Evolutionary conservation across 2,888 invertebrate species (phyloP), one percentile per base, ranked within the genome.

Genomic region (Cryptus viduatorius): DNA sequence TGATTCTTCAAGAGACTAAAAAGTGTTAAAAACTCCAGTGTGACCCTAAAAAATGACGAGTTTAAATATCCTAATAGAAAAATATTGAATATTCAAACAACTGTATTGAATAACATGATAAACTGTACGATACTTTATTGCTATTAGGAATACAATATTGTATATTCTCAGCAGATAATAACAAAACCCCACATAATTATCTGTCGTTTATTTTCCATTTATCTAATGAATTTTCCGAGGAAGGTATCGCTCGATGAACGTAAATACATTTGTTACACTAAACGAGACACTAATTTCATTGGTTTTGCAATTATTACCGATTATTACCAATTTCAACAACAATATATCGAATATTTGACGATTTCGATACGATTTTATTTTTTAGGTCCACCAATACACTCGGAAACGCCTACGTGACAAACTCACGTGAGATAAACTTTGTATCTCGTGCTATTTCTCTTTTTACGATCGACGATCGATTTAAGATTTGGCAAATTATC

Each of bases 391-490:
- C 19, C 19, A 12, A 10, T 24, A 16, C 19, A 16, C 53, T 1
- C 8, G 5, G 37, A 37, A 4, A 8, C 37, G 37, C 37, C 19
- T 56, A 3, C 24, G 10, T 10, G 24, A 4, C 7, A 7, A 37
- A 24, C 67, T 86, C 86, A 89, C 56, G 89, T 87, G 31, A 87
- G 83, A 71, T 90, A 89, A 77, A 92, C 91, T 69, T 92, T 91
- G 82, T 92, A 92, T 76, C 91, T 89, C 1, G 90, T 91, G 67
- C 92, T 91, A 82, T 91, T 90, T n/a, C 90, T 85, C 72, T 91
- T 88, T 19, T 88, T 86, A 19, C 88, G 84, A 42, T 88, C 82
- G 0, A 79, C 73, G 5, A 87, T 73, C 0, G 67, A 71, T 53
- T 72, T 79, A 0, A 3, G 80, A 86, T 56, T 0, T 88, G 88